Conservation (phyloP, 2,113 vertebrate species). For the Phodopus roborovskii region DNA sequence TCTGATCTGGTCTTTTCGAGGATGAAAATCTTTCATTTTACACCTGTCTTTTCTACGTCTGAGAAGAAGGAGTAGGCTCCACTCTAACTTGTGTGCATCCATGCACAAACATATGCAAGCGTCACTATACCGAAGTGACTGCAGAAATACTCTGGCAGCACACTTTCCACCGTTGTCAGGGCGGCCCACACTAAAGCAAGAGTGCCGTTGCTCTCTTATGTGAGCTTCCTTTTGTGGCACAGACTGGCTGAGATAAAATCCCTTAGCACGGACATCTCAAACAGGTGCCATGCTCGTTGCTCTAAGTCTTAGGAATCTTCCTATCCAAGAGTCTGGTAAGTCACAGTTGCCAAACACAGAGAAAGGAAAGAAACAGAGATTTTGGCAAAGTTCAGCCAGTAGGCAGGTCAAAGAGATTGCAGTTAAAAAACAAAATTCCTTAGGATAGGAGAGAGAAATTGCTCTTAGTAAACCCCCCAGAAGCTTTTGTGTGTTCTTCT, state of each 20-base stretch:
- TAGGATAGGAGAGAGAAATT: not conserved
- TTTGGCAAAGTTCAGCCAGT: not conserved
- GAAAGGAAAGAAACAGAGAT: not conserved
- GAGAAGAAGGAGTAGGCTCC: not conserved
- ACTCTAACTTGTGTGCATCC: not conserved
- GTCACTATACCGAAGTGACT: not conserved
- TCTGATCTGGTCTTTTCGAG: not conserved
- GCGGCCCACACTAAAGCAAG: not conserved
- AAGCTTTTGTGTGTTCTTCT: not conserved
- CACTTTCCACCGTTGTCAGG: not conserved
- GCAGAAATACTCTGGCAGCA: not conserved
- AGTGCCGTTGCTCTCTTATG: not conserved
- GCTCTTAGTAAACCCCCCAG: not conserved
- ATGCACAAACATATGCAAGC: not conserved
- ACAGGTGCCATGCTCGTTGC: not conserved
- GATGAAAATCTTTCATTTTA: not conserved
- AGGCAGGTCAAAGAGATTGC: not conserved
- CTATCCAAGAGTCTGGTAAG: not conserved
- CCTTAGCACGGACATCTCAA: not conserved
- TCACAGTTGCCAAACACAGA: not conserved
- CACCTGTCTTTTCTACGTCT: not conserved
- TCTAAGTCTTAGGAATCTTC: not conserved
- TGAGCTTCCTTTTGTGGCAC: not conserved
- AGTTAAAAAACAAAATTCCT: not conserved
- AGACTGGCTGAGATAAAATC: not conserved